Evolutionary conservation across 2,888 invertebrate species (phyloP).

Genomic region (Pseudanteris insignis): DNA sequence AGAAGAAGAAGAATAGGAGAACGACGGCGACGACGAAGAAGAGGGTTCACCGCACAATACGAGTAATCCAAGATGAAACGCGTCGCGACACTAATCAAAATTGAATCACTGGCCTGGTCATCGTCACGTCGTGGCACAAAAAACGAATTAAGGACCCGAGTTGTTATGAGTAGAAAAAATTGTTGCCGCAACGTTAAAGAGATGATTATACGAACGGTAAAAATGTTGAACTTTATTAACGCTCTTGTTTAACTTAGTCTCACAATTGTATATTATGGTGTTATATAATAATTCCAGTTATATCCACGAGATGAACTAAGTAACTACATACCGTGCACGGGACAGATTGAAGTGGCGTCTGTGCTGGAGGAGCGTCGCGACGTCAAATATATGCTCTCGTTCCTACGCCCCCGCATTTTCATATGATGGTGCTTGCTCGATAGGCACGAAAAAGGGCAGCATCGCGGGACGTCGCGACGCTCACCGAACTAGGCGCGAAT

Average conservation of each 20-base stretch:
- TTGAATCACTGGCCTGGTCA: constrained; percentile 19
- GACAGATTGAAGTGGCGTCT: constrained; percentile 66
- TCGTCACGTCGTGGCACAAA: constrained; percentile 15
- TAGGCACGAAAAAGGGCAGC: constrained; percentile 66
- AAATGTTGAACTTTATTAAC: no score
- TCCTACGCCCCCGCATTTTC: constrained; percentile 64
- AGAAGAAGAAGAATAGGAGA: no score
- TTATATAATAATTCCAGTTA: constrained; percentile 29
- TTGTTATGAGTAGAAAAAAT: no score
- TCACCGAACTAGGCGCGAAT: constrained; percentile 60
- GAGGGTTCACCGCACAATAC: constrained; percentile 29
- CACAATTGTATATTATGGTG: no score
- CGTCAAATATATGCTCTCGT: constrained; percentile 66
- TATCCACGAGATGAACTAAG: constrained; percentile 16
- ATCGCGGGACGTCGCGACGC: constrained; percentile 61
- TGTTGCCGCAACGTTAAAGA: no score
- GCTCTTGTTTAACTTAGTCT: no score
- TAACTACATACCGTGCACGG: constrained; percentile 65
- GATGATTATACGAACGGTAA: no score
- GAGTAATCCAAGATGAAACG: constrained; percentile 16
- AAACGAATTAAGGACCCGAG: neutral
- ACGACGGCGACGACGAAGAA: constrained; percentile 10
- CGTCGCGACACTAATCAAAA: constrained; percentile 14
- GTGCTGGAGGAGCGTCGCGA: constrained; percentile 62
- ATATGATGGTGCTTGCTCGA: constrained; percentile 59